These are phyloP conservation scores for Gasterosteus aculeatus DNA, from an alignment of 2,113 vertebrate genomes.

Conservation along the genomic window DNA sequence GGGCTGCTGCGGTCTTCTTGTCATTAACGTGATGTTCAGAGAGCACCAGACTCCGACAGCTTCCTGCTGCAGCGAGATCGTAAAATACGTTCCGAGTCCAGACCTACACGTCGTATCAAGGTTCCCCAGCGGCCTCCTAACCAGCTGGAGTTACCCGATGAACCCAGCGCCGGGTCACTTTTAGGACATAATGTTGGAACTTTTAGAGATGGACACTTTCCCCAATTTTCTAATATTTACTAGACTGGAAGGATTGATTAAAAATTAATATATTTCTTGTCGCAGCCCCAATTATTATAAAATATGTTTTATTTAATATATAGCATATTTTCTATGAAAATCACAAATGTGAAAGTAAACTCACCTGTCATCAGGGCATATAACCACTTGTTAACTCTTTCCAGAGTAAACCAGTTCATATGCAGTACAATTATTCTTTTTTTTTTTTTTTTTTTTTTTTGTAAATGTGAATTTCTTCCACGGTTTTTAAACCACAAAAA, in stretches of 20 bases:
- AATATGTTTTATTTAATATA: background rate
- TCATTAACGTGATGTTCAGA: slow-evolving; percentile 71
- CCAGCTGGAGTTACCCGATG: background rate
- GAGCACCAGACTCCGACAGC: slow-evolving; percentile 56
- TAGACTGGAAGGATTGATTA: background rate
- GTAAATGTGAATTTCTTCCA: background rate
- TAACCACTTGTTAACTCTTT: background rate
- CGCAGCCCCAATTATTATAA: background rate
- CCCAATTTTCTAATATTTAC: background rate
- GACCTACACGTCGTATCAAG: background rate
- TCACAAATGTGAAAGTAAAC: background rate
- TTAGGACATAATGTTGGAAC: background rate
- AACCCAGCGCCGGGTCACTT: background rate
- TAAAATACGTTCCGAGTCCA: slow-evolving; percentile 18
- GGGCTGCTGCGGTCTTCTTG: slow-evolving; percentile 28
- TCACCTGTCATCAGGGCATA: background rate
- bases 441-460: background rate
- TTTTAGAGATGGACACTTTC: background rate
- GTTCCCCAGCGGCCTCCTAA: background rate
- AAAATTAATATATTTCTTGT: background rate
- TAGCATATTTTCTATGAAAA: background rate
- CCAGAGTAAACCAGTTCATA: background rate
- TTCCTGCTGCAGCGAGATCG: slow-evolving; percentile 19
- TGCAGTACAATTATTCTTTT: background rate
- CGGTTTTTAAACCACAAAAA: slow-evolving; percentile 6